These are phyloP conservation scores for Dicycla oo DNA, from an alignment of 2,888 invertebrate species.

Conservation along the genomic window DNA sequence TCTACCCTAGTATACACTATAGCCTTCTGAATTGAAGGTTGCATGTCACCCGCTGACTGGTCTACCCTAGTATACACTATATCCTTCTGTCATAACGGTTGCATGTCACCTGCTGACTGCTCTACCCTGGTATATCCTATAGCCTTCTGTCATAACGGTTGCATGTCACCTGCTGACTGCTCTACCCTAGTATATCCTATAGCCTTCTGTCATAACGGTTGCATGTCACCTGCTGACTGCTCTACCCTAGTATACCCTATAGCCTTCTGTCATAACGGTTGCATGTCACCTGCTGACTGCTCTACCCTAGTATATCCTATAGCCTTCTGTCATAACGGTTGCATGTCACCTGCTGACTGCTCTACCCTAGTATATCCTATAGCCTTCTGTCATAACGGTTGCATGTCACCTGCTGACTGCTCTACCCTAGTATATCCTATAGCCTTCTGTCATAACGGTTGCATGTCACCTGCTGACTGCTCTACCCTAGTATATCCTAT, in stretches of 20 bases:
- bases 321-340: not conserved
- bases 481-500: accelerated
- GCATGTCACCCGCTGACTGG: not conserved
- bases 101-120: not conserved
- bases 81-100: not conserved
- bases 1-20: accelerated
- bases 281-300: not conserved
- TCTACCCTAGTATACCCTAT: accelerated
- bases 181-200: accelerated
- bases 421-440: accelerated
- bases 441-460: not conserved
- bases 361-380: accelerated
- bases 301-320: accelerated
- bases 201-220: not conserved
- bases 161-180: not conserved
- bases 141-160: not conserved
- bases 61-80: accelerated
- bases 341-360: not conserved
- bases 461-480: not conserved
- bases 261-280: not conserved
- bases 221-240: not conserved
- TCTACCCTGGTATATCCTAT: accelerated
- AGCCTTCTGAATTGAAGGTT: not conserved
- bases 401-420: not conserved
- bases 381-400: not conserved